phyloP scores from a whole-genome alignment of 1,140 invertebrate species.

The Hormaphis cornu region DNA sequence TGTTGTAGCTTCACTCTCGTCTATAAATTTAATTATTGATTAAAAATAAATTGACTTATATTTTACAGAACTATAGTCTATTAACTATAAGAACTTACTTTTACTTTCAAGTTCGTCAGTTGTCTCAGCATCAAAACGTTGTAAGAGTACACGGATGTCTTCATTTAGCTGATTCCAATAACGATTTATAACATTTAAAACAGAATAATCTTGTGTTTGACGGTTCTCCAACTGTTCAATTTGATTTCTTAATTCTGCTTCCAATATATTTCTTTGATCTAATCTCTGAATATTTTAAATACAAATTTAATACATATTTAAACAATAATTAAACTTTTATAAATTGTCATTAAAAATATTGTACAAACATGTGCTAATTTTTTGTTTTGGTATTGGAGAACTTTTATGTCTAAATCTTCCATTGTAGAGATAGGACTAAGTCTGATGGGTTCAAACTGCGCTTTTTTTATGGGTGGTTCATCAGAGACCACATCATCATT shows the following conservation, averaged over 20 bases:
- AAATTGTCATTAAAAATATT: not conserved
- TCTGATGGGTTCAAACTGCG: constrained; percentile 85
- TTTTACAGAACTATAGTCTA: not conserved
- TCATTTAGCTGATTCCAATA: constrained; percentile 98
- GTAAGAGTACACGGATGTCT: constrained; percentile 85
- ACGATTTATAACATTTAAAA: constrained; percentile 92
- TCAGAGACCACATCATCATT: constrained; percentile 12
- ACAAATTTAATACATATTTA: too few species aligned
- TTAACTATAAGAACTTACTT: constrained; percentile 53
- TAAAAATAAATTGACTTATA: constrained; percentile 34
- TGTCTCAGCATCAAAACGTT: constrained; percentile 94
- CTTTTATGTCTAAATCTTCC: constrained; percentile 96
- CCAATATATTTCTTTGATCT: constrained; percentile 78
- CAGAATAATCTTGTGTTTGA: constrained; percentile 95
- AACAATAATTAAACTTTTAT: not conserved
- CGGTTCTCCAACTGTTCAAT: constrained; percentile 95
- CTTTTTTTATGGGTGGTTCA: constrained; percentile 61
- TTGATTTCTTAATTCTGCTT: constrained; percentile 78
- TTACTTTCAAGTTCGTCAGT: constrained; percentile 91
- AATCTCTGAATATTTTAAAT: constrained; percentile 55
- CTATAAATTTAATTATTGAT: constrained; percentile 45
- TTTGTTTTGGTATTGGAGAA: constrained; percentile 93
- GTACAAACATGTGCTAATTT: constrained; percentile 73
- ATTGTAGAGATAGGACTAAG: constrained; percentile 86
- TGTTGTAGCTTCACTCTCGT: constrained; percentile 93